Base-by-base conservation (phyloP, 1,140 invertebrate species). In the Drusus annulatus region DNA sequence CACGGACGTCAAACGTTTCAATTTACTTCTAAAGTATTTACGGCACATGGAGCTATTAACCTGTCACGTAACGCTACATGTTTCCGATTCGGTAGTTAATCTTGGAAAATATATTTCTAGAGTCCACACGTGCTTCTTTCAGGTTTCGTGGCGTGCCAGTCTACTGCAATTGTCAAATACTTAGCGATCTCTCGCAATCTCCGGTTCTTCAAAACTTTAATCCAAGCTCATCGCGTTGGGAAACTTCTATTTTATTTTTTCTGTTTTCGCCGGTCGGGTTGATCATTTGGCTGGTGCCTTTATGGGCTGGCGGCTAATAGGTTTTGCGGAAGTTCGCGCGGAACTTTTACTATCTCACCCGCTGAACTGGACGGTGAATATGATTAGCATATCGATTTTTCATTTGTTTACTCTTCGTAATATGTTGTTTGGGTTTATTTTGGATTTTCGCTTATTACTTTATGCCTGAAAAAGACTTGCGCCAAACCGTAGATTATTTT, bases 381-480 rank as follows among this genome's bases (percentile, higher is more conserved):
- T 21, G 54, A 80, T 80, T 77, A 76, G 74, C 74, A 76, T 80
- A 80, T 80, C 65, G 79, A 80, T 80, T 80, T 58, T 58, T 16
- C 15, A 58, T 60, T 58, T 31, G 73, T 58, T 75, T 75, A 45
- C 36, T 75, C 23, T 60, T 58, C 52, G 52, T 28, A 45, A 68
- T 36, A 36, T 68, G 31, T 68, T 68, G n/a, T 68, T 36, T 36
- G 5, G 50, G 16, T 36, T 68, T 5, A 68, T 36, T 31, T 28
- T 25, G 6, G 17, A 13, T 19, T 17, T 28, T 68, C n/a, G 10
- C 17, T 68, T 50, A 50, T 50, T 31, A 31, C 10, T 50, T 68
- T 19, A 50, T 68, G 8, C 13, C 36, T 10, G 36, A 45, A 45
- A 13, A 13, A 45, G 8, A 45, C 25, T 28, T 4, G 31, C 8